These are phyloP conservation scores for Pachydiplax longipennis DNA, from an alignment of 2,888 invertebrate genomes.

Conservation along the genomic window DNA sequence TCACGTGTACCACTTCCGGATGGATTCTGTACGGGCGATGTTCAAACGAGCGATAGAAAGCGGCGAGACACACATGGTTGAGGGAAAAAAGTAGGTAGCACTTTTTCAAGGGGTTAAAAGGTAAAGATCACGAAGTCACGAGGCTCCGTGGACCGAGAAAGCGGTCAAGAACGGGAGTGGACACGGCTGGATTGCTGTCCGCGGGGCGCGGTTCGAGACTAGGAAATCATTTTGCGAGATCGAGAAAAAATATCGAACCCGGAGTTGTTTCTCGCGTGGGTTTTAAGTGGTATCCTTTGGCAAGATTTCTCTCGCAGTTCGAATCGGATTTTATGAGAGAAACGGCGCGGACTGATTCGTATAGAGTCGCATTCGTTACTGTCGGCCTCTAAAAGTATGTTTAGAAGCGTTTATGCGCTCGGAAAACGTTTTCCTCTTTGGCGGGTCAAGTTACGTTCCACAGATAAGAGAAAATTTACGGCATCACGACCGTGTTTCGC, in stretches of 20 bases:
- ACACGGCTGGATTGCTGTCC: not conserved
- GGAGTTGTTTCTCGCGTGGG: not conserved
- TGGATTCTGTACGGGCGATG: not conserved
- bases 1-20: not conserved
- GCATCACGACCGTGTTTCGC: no score
- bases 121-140: not conserved
- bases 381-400: not conserved
- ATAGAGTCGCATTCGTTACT: not conserved
- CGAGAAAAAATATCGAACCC: not conserved
- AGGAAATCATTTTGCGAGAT: not conserved
- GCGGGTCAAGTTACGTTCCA: no score
- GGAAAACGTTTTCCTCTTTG: no score
- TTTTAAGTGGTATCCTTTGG: not conserved
- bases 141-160: not conserved
- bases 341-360: not conserved
- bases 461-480: no score
- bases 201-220: not conserved
- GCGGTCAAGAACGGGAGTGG: not conserved
- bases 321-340: not conserved
- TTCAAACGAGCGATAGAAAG: not conserved
- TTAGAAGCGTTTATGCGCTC: no score
- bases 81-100: not conserved
- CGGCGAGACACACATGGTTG: not conserved
- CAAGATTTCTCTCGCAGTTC: not conserved
- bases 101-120: not conserved